phyloP scores from a whole-genome alignment of 2,797 vertebrate species.

The Cirrhinus mrigala region DNA sequence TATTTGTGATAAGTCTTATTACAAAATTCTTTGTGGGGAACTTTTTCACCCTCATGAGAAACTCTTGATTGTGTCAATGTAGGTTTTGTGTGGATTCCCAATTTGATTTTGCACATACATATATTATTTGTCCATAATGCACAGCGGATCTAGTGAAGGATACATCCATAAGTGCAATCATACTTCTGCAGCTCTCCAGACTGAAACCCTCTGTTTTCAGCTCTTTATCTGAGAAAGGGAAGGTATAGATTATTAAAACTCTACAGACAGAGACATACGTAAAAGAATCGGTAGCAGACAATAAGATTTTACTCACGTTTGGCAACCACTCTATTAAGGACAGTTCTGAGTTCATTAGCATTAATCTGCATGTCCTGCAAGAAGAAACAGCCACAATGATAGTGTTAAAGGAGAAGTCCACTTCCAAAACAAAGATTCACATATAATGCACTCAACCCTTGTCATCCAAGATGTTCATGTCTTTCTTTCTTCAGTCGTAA shows the following conservation, averaged over 20 bases:
- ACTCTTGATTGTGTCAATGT: too few species aligned
- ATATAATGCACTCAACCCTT: too few species aligned
- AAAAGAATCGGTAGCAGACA: not conserved
- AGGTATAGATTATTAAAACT: not conserved
- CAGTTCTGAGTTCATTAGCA: slow-evolving; percentile 88
- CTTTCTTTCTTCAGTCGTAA: too few species aligned
- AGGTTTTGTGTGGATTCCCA: too few species aligned
- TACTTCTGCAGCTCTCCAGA: slow-evolving; percentile 95
- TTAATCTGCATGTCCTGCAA: slow-evolving; percentile 95
- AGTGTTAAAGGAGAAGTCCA: too few species aligned
- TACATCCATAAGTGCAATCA: slow-evolving; percentile 99
- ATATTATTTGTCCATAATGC: not conserved
- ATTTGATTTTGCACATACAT: not conserved
- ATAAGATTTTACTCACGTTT: slow-evolving; percentile 84
- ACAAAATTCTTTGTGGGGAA: too few species aligned
- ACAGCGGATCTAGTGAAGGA: slow-evolving; percentile 76
- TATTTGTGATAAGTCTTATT: not conserved
- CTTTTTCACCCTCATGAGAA: too few species aligned
- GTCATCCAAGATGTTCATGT: too few species aligned
- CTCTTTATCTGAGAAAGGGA: slow-evolving; percentile 80
- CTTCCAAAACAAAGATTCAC: too few species aligned
- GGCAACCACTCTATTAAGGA: slow-evolving; percentile 88
- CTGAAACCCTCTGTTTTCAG: slow-evolving; percentile 90
- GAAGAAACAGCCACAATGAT: not conserved
- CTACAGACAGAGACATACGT: not conserved